Evolutionary conservation across 2,888 invertebrate genomes (phyloP), one percentile per base, ranked within the genome.

Genomic region (Thalpophila matura): DNA sequence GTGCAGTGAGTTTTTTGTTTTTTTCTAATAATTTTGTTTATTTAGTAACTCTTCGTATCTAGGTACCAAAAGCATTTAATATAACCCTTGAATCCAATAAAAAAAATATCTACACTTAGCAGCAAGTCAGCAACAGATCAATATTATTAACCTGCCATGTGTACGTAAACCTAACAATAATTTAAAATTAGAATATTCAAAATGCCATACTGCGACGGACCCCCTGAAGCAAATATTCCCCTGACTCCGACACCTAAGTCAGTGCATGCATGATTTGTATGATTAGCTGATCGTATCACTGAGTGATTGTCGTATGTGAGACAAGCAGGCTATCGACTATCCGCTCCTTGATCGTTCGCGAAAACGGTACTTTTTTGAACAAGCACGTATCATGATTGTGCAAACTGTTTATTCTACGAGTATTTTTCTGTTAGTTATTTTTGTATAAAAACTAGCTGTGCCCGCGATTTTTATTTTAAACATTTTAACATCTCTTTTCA

Each of bases 211-310:
- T 38, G 22, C 12, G 20, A 12, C 9, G 18, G 31, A 3, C 10
- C 12, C 29, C 69, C 60, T 40, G 7, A 1, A 26, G 68, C 59
- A n/a, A 58, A 22, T 27, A 74, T 57, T 61, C 58, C 18, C 31
- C 35, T 35, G 38, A 42, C 31, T 38, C 57, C 38, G 47, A 63
- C 78, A 77, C 78, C 62, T 62, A 24, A 40, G 33, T 53, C 50
- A 43, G 40, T 37, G 50, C 58, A 53, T 53, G 18, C 65, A 65
- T 68, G 69, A 70, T 81, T 74, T 69, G 71, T 75, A 79, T 79
- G 76, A 80, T 81, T 74, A 77, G 35, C 40, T 26, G 80, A 78
- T 80, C 26, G 61, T 78, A 78, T 78, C 78, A 51, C 26, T 14
- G 33, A 35, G 5, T 55, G 74, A 65, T 62, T 43, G 70, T 63